Percentiles rank a stretch among this genome's conserved stretches.
Conservation (phyloP, 1,140 invertebrate species). For the Theocolax elegans region DNA sequence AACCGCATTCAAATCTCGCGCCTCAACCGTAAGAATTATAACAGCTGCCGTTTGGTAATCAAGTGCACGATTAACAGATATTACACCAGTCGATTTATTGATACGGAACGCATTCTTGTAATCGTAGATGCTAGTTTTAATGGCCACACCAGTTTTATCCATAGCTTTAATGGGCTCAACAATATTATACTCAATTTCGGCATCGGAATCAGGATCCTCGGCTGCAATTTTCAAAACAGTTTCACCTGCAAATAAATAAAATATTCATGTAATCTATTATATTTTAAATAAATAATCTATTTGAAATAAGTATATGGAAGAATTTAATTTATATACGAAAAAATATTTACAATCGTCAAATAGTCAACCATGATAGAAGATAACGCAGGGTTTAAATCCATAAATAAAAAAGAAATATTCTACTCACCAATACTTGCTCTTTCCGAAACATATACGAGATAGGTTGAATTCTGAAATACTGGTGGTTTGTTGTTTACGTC, state of each 20-base stretch:
- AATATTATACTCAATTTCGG: slow-evolving; percentile 76
- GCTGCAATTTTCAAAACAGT: slow-evolving; percentile 74
- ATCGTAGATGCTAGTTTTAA: slow-evolving; percentile 73
- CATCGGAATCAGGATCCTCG: slow-evolving; percentile 76
- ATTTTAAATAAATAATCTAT: too few species aligned
- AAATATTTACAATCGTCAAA: too few species aligned
- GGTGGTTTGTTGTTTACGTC: slow-evolving; percentile 89
- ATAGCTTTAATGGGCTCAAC: slow-evolving; percentile 76
- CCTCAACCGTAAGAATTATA: slow-evolving; percentile 81
- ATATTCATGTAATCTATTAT: not conserved
- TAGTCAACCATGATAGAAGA: too few species aligned
- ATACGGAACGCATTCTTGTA: slow-evolving; percentile 79
- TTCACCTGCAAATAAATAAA: slow-evolving; percentile 58
- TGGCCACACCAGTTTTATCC: slow-evolving; percentile 79
- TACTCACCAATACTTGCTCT: slow-evolving; percentile 71
- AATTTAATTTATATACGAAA: too few species aligned
- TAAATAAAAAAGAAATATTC: not conserved
- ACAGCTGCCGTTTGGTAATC: slow-evolving; percentile 85
- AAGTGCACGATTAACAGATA: slow-evolving; percentile 76
- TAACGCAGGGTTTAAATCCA: too few species aligned
- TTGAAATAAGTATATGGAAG: too few species aligned
- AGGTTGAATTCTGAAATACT: slow-evolving; percentile 74
- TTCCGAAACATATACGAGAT: slow-evolving; percentile 79
- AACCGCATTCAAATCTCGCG: slow-evolving; percentile 77
- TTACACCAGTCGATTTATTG: slow-evolving; percentile 75